Base-by-base conservation (phyloP, 2,797 vertebrate species). In the Karalla daura region DNA sequence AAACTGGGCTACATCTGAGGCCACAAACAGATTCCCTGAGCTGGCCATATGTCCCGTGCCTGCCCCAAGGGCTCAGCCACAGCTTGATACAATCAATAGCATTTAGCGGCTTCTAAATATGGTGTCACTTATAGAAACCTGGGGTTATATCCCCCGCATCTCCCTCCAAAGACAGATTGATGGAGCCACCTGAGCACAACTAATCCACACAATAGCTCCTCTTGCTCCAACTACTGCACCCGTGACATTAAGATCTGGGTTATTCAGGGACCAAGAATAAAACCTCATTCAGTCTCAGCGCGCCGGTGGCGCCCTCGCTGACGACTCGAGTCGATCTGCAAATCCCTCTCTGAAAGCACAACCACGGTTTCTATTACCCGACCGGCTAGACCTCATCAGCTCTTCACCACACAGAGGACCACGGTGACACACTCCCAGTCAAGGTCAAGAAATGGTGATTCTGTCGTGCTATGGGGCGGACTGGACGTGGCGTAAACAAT, bases 31-130 rank as follows among this genome's bases (percentile, higher is more conserved):
- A 80, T 47, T 76, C 2, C 5, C 55, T 67, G 66, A 66, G 58
- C 40, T 7, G 40, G 62, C 87, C 76, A 78, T 80, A 78, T 86
- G 87, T 68, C 70, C 6, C 1, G 17, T 2, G 54, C 78, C 76
- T n/a, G n/a, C 83, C 83, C 86, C 14, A 5, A 54, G 67, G 81
- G 51, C 61, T 46, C 18, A 0, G 50, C 75, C 68, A 66, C 73
- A 59, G 72, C 53, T 15, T 75, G 63, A 75, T 50, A 36, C 41
- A 70, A 86, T 90, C 88, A 86, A 90, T 87, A 80, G 45, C 51
- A 25, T 75, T 84, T 66, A 71, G 41, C 3, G 0, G 28, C 32
- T 24, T 32, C 20, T 73, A 56, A 60, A 81, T 73, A 60, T 37
- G 69, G 51, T 21, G 74, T 27, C 40, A 23, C 71, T 56, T 69